These are phyloP conservation scores for Thinocorus orbignyianus DNA, from an alignment of 2,113 vertebrate genomes.

Conservation along the genomic window DNA sequence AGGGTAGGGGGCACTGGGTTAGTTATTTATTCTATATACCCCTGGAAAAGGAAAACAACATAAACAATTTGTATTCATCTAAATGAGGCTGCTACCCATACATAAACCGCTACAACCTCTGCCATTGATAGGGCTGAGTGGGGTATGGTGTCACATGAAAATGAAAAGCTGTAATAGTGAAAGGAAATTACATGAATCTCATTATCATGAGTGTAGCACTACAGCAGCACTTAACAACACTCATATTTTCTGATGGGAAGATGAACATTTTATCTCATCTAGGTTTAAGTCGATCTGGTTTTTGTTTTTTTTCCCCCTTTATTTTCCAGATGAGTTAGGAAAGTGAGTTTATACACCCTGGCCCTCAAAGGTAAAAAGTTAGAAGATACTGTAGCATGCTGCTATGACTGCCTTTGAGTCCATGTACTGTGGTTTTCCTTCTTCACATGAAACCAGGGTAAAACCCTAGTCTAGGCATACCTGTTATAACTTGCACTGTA, in stretches of 20 bases:
- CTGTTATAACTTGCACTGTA: background rate
- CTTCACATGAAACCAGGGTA: background rate
- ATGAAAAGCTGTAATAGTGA: background rate
- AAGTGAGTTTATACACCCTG: background rate
- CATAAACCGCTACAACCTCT: background rate
- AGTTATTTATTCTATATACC: background rate
- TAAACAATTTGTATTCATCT: background rate
- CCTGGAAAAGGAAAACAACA: background rate
- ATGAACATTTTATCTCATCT: background rate
- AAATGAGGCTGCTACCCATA: background rate
- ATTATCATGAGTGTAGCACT: constrained; percentile 28
- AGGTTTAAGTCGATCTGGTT: background rate
- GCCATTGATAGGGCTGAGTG: constrained; percentile 9
- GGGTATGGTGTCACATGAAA: background rate
- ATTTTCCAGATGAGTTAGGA: background rate
- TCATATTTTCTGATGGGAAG: constrained; percentile 1
- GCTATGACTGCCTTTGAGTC: background rate
- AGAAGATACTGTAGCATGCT: background rate
- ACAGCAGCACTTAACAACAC: background rate
- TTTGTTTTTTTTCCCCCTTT: background rate
- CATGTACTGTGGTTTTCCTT: background rate
- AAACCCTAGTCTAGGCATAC: background rate
- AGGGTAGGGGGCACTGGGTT: background rate
- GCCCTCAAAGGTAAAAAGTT: background rate
- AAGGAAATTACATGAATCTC: constrained; percentile 43